phyloP scores from a whole-genome alignment of 2,888 invertebrate species.

The Taphrorychus bicolor region DNA sequence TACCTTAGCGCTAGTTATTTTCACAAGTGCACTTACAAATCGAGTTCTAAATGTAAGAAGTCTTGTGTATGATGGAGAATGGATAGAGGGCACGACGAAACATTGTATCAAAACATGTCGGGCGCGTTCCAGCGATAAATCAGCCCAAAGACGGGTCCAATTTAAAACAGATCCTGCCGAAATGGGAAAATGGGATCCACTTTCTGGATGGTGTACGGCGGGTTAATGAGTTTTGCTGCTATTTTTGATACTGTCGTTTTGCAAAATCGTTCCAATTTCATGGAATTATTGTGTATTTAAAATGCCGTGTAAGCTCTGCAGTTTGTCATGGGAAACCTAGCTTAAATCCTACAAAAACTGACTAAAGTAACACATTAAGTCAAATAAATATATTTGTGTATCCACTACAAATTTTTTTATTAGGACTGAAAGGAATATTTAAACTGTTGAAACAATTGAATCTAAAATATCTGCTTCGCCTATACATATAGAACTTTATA shows the following conservation, averaged over 20 bases:
- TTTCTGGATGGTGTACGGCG: neutral
- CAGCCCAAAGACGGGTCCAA: conserved; percentile 12
- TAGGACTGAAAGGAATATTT: too few species aligned
- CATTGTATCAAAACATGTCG: conserved; percentile 4
- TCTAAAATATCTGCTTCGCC: too few species aligned
- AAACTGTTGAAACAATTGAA: too few species aligned
- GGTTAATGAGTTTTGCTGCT: neutral
- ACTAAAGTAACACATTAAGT: too few species aligned
- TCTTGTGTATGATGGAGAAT: neutral
- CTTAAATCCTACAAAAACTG: too few species aligned
- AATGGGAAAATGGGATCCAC: conserved; percentile 3
- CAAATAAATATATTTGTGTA: too few species aligned
- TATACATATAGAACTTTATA: too few species aligned
- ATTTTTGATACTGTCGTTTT: neutral
- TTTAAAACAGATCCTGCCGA: conserved; percentile 7
- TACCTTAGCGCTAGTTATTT: neutral
- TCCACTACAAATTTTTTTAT: too few species aligned
- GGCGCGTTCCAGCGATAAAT: conserved; percentile 8
- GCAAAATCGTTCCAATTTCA: too few species aligned
- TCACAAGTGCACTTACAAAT: neutral
- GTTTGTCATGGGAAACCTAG: too few species aligned
- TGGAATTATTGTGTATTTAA: too few species aligned
- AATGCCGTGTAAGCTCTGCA: too few species aligned
- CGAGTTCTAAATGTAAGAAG: neutral
- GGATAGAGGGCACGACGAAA: neutral